Evolutionary conservation across 2,113 vertebrate species (phyloP).

Genomic region (Albula glossodonta): DNA sequence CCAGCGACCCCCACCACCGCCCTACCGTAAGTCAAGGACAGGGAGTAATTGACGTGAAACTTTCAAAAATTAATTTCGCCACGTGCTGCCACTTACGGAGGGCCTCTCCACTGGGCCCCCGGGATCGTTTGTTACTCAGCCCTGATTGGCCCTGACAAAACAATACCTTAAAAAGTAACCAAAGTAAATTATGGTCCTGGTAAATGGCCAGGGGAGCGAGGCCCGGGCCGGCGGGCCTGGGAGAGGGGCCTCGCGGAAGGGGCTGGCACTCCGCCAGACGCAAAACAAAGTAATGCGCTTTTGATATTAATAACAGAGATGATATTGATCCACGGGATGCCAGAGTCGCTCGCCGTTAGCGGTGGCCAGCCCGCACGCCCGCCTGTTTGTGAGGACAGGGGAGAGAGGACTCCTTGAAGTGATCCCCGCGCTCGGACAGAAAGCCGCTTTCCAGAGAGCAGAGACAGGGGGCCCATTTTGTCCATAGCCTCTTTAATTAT

Average conservation of each 20-base stretch:
- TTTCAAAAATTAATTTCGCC: conserved; percentile 95
- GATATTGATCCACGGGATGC: conserved; percentile 89
- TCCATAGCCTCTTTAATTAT: conserved; percentile 94
- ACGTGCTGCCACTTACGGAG: conserved; percentile 79
- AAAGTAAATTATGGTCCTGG: conserved; percentile 98
- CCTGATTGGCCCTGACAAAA: conserved; percentile 99
- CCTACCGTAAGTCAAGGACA: conserved; percentile 92
- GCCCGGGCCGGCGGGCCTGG: conserved; percentile 49
- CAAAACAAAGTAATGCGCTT: conserved; percentile 98
- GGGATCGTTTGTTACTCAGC: conserved; percentile 96
- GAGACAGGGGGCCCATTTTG: conserved; percentile 82
- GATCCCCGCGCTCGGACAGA: conserved; percentile 77
- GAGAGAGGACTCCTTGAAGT: conserved; percentile 84
- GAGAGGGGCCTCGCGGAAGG: conserved; percentile 39
- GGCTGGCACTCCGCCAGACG: conserved; percentile 84
- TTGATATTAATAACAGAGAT: conserved; percentile 99
- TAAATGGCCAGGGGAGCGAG: conserved; percentile 82
- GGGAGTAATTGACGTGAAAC: conserved; percentile 90
- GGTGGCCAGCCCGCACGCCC: conserved; percentile 33
- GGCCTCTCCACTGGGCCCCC: conserved; percentile 78
- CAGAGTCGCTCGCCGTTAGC: conserved; percentile 74
- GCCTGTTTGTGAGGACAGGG: conserved; percentile 55
- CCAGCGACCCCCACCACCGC: conserved; percentile 49
- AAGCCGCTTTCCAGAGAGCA: conserved; percentile 89
- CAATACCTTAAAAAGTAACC: conserved; percentile 99